Evolutionary conservation across 2,797 vertebrate species (phyloP).

Genomic region (Microhierax caerulescens): DNA sequence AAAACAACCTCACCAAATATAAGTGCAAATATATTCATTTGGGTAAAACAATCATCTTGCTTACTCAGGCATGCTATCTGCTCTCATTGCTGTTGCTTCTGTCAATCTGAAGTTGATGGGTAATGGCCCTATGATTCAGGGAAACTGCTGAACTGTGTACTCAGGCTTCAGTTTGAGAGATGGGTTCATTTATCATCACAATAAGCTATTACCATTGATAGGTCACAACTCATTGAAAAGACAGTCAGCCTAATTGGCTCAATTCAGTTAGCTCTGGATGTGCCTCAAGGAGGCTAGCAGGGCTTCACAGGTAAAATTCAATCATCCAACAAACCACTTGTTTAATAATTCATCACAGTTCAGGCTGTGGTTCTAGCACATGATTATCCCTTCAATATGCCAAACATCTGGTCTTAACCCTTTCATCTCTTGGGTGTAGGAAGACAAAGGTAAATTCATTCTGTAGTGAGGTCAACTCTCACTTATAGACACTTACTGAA

Average conservation of each 20-base stretch:
- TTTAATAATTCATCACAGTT: slow-evolving; percentile 78
- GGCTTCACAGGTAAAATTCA: slow-evolving; percentile 77
- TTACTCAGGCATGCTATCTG: slow-evolving; percentile 70
- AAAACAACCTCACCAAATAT: slow-evolving; percentile 16
- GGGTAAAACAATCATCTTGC: slow-evolving; percentile 75
- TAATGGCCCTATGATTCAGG: slow-evolving; percentile 77
- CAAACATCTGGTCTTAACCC: slow-evolving; percentile 37
- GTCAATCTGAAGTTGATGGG: slow-evolving; percentile 77
- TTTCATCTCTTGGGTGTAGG: background rate
- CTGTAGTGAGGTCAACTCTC: background rate
- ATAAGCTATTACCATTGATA: slow-evolving; percentile 84
- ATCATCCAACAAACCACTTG: slow-evolving; percentile 71
- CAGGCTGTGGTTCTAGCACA: slow-evolving; percentile 38
- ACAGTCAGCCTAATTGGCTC: slow-evolving; percentile 83
- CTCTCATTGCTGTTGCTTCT: slow-evolving; percentile 65
- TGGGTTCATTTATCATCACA: slow-evolving; percentile 87
- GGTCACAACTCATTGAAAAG: slow-evolving; percentile 84
- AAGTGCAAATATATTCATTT: slow-evolving; percentile 75
- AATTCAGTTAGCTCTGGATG: slow-evolving; percentile 74
- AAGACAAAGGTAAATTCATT: background rate
- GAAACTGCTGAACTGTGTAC: slow-evolving; percentile 80
- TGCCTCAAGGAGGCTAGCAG: slow-evolving; percentile 70
- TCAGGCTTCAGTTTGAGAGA: slow-evolving; percentile 79
- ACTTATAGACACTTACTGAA: background rate
- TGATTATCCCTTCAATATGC: slow-evolving; percentile 42